Percentiles rank a stretch among this genome's conserved stretches.
phyloP scores from a whole-genome alignment of 2,888 invertebrate genomes.

The Platerodrilus igneus region DNA sequence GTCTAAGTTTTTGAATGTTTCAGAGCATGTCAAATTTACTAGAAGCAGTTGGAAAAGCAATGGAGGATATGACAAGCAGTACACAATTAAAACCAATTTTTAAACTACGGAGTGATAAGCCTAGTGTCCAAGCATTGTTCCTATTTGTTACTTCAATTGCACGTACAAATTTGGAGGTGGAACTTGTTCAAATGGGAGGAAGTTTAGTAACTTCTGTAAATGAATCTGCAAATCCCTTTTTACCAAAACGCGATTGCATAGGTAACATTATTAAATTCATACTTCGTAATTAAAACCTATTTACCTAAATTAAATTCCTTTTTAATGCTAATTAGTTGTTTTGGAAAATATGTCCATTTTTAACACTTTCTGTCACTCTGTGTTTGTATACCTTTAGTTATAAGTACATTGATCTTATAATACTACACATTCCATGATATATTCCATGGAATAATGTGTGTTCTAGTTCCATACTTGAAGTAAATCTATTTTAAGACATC shows the following conservation, averaged over 20 bases:
- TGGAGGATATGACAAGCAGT: slow-evolving; percentile 90
- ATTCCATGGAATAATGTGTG: too few relatives aligned
- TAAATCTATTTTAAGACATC: too few relatives aligned
- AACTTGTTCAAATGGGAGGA: slow-evolving; percentile 86
- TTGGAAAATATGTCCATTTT: too few relatives aligned
- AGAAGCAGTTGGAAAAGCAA: slow-evolving; percentile 85
- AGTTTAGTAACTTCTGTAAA: slow-evolving; percentile 51
- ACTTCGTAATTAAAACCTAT: too few relatives aligned
- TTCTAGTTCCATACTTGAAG: too few relatives aligned
- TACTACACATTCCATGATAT: too few relatives aligned
- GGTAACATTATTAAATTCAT: too few relatives aligned
- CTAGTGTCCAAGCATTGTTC: slow-evolving; percentile 70
- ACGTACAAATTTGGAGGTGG: slow-evolving; percentile 88
- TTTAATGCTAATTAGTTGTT: too few relatives aligned
- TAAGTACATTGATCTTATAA: too few relatives aligned
- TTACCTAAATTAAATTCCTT: slow-evolving; percentile 5
- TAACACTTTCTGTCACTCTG: too few relatives aligned
- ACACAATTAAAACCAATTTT: slow-evolving; percentile 77
- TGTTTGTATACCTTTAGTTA: too few relatives aligned
- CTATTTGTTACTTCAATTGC: slow-evolving; percentile 86
- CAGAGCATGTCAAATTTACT: slow-evolving; percentile 69
- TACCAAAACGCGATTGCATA: slow-evolving; percentile 75
- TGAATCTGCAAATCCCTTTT: slow-evolving; percentile 55
- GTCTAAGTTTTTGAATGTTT: too few relatives aligned
- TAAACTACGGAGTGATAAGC: slow-evolving; percentile 61